Conservation (phyloP, 2,888 invertebrate genomes). For the Dasysyrphus tricinctus region DNA sequence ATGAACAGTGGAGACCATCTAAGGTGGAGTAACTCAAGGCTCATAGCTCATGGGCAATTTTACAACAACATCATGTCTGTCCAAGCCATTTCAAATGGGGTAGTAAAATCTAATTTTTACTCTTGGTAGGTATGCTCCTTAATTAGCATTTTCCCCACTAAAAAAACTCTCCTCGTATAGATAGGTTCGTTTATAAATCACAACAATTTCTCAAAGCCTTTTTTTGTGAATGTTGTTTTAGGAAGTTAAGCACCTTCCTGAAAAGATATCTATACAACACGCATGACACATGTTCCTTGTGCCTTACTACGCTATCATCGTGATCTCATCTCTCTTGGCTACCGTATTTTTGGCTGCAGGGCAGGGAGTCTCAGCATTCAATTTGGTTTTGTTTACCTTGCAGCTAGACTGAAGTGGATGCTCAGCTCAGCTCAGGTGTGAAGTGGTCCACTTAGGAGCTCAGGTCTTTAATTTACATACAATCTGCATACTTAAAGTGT, state of each 20-base stretch:
- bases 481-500: conserved; percentile 69
- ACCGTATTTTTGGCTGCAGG: conserved; percentile 45
- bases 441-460: conserved; percentile 62
- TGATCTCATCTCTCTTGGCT: conserved; percentile 59
- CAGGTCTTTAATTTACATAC: conserved; percentile 69
- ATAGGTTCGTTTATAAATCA: background rate
- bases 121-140: too few relatives aligned
- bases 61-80: too few relatives aligned
- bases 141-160: too few relatives aligned
- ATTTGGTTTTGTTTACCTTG: background rate
- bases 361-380: conserved; percentile 3
- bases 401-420: conserved; percentile 11
- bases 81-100: too few relatives aligned
- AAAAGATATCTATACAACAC: conserved; percentile 55
- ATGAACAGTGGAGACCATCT: too few relatives aligned
- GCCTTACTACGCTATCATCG: conserved; percentile 49
- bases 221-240: conserved; percentile 1
- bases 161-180: background rate
- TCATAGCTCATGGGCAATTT: too few relatives aligned
- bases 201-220: background rate
- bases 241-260: conserved; percentile 53
- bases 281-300: conserved; percentile 70
- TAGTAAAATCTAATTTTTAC: too few relatives aligned
- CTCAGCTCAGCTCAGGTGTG: conserved; percentile 73
- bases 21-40: too few relatives aligned